Evolutionary conservation across 2,113 vertebrate genomes (phyloP).

Genomic region (Mastomys natalensis): DNA sequence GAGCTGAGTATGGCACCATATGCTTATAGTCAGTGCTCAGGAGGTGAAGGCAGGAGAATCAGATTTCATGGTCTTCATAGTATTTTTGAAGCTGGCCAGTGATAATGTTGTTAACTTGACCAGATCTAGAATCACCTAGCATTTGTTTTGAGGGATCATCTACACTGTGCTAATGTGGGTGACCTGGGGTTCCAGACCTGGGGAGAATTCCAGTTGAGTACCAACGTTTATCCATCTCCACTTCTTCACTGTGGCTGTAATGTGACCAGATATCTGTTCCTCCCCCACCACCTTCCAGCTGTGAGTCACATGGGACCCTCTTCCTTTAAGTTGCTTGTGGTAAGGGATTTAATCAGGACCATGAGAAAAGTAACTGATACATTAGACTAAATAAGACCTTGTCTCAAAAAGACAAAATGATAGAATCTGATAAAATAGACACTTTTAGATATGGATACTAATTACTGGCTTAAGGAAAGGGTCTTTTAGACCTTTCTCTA

Average conservation of each 20-base stretch:
- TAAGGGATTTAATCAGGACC: not conserved
- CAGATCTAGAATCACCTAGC: not conserved
- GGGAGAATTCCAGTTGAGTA: not conserved
- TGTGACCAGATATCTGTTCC: not conserved
- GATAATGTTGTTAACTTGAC: not conserved
- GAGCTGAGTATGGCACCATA: not conserved
- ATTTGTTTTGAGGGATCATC: not conserved
- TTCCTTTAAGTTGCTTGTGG: not conserved
- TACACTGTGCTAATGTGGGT: no score
- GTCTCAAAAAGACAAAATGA: not conserved
- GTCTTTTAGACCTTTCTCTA: not conserved
- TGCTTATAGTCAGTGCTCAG: not conserved
- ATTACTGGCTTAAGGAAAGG: not conserved
- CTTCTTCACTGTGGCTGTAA: not conserved
- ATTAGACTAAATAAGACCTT: not conserved
- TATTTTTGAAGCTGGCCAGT: not conserved
- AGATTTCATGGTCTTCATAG: not conserved
- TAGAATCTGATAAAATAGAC: not conserved
- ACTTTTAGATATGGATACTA: not conserved
- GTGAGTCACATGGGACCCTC: not conserved
- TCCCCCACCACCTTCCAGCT: no score
- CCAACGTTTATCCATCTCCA: not conserved
- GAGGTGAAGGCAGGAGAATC: not conserved
- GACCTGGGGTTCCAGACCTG: not conserved
- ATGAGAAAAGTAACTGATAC: not conserved